A percentile compares a stretch with the other conserved stretches of the same genome.
phyloP scores from a whole-genome alignment of 1,140 invertebrate species.

The Scaptomyza hsui region DNA sequence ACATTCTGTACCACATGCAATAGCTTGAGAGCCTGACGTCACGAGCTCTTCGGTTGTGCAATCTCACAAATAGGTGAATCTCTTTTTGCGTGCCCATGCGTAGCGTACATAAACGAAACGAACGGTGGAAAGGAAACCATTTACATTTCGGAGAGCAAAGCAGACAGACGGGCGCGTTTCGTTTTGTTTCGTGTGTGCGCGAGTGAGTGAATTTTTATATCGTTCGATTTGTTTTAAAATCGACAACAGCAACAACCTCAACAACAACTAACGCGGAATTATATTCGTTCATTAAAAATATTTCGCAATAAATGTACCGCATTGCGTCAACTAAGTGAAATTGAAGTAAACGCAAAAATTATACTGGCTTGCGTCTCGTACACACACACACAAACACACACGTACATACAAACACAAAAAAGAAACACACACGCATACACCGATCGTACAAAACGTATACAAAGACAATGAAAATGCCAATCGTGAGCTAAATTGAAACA shows the following conservation, averaged over 20 bases:
- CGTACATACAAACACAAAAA: constrained; percentile 14
- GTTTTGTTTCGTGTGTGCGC: constrained; percentile 43
- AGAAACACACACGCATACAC: constrained; percentile 20
- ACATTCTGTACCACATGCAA: neutral
- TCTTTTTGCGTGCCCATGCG: neutral
- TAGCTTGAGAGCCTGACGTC: constrained; percentile 13
- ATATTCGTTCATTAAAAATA: constrained; percentile 50
- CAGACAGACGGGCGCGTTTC: constrained; percentile 55
- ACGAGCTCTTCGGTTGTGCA: neutral
- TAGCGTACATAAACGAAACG: constrained; percentile 39
- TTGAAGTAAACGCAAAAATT: constrained; percentile 29
- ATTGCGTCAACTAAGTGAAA: constrained; percentile 52
- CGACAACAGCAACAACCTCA: constrained; percentile 26
- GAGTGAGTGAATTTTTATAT: constrained; percentile 38
- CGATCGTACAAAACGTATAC: constrained; percentile 48
- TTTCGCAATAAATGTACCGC: constrained; percentile 56
- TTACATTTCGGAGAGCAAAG: constrained; percentile 57
- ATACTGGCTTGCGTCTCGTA: constrained; percentile 28
- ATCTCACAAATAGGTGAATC: constrained; percentile 7
- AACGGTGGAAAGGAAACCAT: constrained; percentile 39
- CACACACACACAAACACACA: constrained; percentile 14
- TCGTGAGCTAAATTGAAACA: constrained; percentile 66
- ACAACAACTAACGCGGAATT: constrained; percentile 30
- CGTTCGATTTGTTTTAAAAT: constrained; percentile 79
- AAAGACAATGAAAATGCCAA: constrained; percentile 62